phyloP scores from a whole-genome alignment of 2,797 vertebrate genomes.

The Microtus californicus region DNA sequence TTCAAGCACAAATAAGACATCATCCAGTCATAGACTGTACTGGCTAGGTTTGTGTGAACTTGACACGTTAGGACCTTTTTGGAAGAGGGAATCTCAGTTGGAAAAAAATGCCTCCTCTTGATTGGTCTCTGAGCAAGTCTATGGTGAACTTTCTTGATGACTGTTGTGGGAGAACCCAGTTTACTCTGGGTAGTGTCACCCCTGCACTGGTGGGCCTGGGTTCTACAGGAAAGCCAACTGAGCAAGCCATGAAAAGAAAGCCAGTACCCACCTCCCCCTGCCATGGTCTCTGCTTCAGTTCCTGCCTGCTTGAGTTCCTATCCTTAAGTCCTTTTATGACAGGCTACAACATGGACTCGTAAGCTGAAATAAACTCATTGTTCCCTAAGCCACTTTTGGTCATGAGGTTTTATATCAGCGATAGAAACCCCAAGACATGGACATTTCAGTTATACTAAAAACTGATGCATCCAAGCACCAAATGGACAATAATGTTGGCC shows the following conservation, averaged over 20 bases:
- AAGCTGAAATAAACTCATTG: neutral
- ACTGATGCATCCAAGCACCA: neutral
- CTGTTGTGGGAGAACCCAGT: neutral
- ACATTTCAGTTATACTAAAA: constrained; percentile 32
- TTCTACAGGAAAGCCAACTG: too few species aligned
- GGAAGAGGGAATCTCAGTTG: neutral
- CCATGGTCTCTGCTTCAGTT: neutral
- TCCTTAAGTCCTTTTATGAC: neutral
- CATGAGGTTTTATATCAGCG: neutral
- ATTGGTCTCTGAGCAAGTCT: neutral
- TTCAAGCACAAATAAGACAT: neutral
- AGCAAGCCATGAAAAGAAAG: neutral
- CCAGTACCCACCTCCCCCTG: too few species aligned
- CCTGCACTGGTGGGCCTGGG: neutral
- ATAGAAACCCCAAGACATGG: neutral
- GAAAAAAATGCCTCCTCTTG: too few species aligned
- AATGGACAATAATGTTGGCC: neutral
- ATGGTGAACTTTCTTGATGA: neutral
- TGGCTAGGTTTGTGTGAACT: neutral
- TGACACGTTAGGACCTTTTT: neutral
- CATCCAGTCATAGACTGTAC: neutral
- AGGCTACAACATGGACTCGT: neutral
- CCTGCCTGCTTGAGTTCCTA: neutral
- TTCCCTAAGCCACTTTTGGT: neutral
- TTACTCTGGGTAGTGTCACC: neutral